Percentiles rank a stretch among this genome's conserved stretches.
phyloP scores from a whole-genome alignment of 2,797 vertebrate species.

The Ispidina picta region DNA sequence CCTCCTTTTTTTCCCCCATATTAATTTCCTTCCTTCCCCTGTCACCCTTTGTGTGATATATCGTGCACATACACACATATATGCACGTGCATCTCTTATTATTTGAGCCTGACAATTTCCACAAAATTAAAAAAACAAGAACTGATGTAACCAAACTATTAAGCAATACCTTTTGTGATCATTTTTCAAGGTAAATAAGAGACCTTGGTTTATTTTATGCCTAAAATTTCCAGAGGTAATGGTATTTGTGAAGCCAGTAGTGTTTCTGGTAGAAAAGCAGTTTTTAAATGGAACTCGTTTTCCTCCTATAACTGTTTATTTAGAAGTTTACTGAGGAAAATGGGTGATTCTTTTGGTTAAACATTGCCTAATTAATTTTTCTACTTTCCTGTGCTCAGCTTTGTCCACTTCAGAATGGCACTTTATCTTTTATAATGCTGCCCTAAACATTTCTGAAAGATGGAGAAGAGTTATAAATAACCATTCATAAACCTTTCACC shows the following conservation, averaged over 20 bases:
- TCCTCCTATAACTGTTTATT: not conserved
- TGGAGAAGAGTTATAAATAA: slow-evolving; percentile 10
- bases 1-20: fast-evolving
- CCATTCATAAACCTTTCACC: slow-evolving; percentile 20
- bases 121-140: not conserved
- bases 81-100: not conserved
- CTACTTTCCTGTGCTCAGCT: not conserved
- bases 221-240: not conserved
- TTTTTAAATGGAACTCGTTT: not conserved
- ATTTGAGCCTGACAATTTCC: not conserved
- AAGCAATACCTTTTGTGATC: not conserved
- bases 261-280: not conserved
- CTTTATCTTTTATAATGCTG: slow-evolving; percentile 3
- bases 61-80: fast-evolving
- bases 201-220: not conserved
- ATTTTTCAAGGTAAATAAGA: not conserved
- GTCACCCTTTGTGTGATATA: not conserved
- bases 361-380: not conserved
- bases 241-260: not conserved
- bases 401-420: not conserved
- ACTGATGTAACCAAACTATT: not conserved
- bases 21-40: not conserved
- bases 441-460: slow-evolving; percentile 20
- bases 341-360: not conserved
- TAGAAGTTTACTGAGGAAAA: not conserved